phyloP scores from a whole-genome alignment of 2,797 vertebrate genomes.

The Catostomus latipinnis region DNA sequence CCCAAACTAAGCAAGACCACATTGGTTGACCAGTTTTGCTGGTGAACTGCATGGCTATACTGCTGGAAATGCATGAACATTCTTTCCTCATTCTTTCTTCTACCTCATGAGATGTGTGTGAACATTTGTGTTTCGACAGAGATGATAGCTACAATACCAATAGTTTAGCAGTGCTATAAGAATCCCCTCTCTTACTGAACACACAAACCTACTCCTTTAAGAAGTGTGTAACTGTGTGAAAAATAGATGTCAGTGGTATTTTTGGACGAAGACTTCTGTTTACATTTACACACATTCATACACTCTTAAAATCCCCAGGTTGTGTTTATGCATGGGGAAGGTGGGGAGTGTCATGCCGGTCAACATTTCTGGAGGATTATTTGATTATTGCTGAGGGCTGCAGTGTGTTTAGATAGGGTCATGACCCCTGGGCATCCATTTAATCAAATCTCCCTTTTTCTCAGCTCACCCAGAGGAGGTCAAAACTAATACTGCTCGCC shows the following conservation, averaged over 20 bases:
- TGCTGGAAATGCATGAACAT: too few species aligned
- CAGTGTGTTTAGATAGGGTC: constrained; percentile 86
- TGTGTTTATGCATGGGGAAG: constrained; percentile 46
- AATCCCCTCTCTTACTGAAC: too few species aligned
- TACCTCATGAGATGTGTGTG: background rate
- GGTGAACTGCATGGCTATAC: background rate
- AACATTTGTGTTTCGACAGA: background rate
- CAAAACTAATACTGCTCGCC: constrained; percentile 59
- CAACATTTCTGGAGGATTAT: constrained; percentile 80
- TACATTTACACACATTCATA: constrained; percentile 40
- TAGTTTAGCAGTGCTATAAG: background rate
- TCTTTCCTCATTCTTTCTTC: background rate
- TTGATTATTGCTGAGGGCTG: constrained; percentile 88
- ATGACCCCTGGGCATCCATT: constrained; percentile 84
- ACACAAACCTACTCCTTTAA: constrained; percentile 5
- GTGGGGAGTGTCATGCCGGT: constrained; percentile 75
- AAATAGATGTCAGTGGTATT: constrained; percentile 31
- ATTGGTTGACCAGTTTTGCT: background rate
- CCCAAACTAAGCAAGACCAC: too few species aligned
- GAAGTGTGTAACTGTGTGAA: constrained; percentile 3
- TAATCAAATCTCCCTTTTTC: constrained; percentile 88
- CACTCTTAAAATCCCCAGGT: constrained; percentile 66
- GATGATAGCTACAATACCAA: background rate
- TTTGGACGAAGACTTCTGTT: constrained; percentile 27
- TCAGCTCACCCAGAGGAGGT: constrained; percentile 79